Evolutionary conservation across 1,140 invertebrate genomes (phyloP).

Genomic region (Anastrepha ludens): DNA sequence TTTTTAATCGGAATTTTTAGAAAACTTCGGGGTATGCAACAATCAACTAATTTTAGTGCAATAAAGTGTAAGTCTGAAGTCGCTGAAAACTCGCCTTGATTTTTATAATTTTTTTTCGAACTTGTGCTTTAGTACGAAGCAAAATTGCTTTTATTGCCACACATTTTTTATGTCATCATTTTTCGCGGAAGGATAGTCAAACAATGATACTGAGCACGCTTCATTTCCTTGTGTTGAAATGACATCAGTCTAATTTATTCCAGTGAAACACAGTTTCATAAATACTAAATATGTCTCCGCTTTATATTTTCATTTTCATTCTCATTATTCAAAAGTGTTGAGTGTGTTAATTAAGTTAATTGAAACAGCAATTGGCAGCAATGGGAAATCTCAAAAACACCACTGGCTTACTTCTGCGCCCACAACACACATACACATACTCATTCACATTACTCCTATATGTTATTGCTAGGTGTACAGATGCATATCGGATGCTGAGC

Average conservation of each 20-base stretch:
- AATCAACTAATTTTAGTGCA: too few species aligned
- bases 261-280: background rate
- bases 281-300: background rate
- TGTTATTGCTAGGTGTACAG: background rate
- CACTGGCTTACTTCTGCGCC: conserved; percentile 28
- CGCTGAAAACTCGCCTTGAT: too few species aligned
- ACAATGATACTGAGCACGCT: background rate
- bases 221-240: conserved; percentile 16
- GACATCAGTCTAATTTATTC: background rate
- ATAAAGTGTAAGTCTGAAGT: too few species aligned
- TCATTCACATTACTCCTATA: background rate
- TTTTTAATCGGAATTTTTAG: too few species aligned
- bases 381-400: background rate
- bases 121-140: too few species aligned
- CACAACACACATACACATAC: background rate
- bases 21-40: too few species aligned
- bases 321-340: background rate
- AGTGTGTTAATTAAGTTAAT: conserved; percentile 5
- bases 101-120: too few species aligned
- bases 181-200: conserved; percentile 15
- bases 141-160: too few species aligned
- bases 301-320: background rate
- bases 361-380: conserved; percentile 10
- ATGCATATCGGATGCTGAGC: background rate
- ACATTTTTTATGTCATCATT: background rate